A percentile compares a stretch with the other conserved stretches of the same genome.
Conservation (phyloP, 2,888 invertebrate species). For the Blomia tropicalis region DNA sequence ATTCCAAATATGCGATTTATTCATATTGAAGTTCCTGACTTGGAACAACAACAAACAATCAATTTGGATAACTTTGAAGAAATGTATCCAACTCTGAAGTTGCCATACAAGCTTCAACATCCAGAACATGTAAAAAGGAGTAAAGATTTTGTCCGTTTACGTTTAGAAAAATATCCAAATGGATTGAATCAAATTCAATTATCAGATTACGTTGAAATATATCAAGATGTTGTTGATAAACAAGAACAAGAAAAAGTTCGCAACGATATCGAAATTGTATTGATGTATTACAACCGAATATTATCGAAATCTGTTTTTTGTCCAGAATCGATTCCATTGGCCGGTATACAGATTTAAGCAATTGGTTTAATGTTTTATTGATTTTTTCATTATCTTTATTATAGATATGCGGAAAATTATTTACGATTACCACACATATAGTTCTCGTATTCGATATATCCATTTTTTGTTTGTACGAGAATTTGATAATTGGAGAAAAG, state of each 20-base stretch:
- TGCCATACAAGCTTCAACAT: slow-evolving; percentile 4
- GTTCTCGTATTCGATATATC: not conserved
- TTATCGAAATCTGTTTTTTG: not conserved
- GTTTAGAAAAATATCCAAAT: not conserved
- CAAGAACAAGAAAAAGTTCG: not conserved
- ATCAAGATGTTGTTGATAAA: not conserved
- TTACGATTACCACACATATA: not conserved
- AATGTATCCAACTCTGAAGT: not conserved
- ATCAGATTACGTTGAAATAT: not conserved
- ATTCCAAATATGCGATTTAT: no score
- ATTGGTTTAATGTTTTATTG: not conserved
- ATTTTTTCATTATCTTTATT: not conserved
- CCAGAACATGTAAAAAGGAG: not conserved
- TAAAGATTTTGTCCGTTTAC: not conserved
- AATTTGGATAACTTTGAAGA: not conserved
- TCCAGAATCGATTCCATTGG: not conserved
- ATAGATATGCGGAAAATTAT: slow-evolving; percentile 19
- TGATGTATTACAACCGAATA: not conserved
- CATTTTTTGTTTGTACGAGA: slow-evolving; percentile 17
- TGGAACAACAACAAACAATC: not conserved
- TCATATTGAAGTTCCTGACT: not conserved
- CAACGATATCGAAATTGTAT: not conserved
- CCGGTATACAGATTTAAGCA: not conserved
- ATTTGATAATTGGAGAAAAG: slow-evolving; percentile 12
- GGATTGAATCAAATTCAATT: not conserved